Percentiles rank a stretch among this genome's conserved stretches.
phyloP scores from a whole-genome alignment of 2,888 invertebrate species.

The Biston betularia region DNA sequence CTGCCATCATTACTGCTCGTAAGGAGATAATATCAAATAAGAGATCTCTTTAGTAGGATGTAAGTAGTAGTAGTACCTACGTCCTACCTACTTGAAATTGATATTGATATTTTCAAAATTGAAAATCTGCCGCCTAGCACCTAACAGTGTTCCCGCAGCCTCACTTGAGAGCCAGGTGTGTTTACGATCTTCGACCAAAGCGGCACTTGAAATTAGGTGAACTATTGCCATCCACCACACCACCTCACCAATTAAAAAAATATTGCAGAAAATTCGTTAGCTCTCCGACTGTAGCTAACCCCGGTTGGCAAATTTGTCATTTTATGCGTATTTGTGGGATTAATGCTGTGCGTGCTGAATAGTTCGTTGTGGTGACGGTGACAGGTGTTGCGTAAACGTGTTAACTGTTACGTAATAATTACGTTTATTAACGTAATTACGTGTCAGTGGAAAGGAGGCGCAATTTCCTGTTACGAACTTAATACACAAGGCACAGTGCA shows the following conservation, averaged over 20 bases:
- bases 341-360: slow-evolving; percentile 31
- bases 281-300: slow-evolving; percentile 5
- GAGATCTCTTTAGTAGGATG: too few relatives aligned
- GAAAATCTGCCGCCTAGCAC: too few relatives aligned
- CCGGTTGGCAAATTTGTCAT: slow-evolving; percentile 16
- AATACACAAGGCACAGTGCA: neutral
- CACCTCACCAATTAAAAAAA: neutral
- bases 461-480: neutral
- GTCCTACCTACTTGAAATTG: too few relatives aligned
- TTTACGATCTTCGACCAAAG: too few relatives aligned
- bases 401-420: slow-evolving; percentile 27
- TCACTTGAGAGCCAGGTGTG: too few relatives aligned
- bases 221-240: neutral
- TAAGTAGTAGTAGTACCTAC: too few relatives aligned
- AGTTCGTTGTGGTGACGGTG: slow-evolving; percentile 21
- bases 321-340: slow-evolving; percentile 37
- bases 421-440: slow-evolving; percentile 28
- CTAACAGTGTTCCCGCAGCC: too few relatives aligned
- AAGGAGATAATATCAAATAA: too few relatives aligned
- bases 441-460: slow-evolving; percentile 1
- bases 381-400: slow-evolving; percentile 28
- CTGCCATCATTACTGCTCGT: too few relatives aligned
- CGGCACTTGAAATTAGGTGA: too few relatives aligned
- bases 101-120: too few relatives aligned
- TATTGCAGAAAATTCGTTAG: neutral